Evolutionary conservation across 2,888 invertebrate species (phyloP).

Genomic region (Xanthostigma xanthostigma): DNA sequence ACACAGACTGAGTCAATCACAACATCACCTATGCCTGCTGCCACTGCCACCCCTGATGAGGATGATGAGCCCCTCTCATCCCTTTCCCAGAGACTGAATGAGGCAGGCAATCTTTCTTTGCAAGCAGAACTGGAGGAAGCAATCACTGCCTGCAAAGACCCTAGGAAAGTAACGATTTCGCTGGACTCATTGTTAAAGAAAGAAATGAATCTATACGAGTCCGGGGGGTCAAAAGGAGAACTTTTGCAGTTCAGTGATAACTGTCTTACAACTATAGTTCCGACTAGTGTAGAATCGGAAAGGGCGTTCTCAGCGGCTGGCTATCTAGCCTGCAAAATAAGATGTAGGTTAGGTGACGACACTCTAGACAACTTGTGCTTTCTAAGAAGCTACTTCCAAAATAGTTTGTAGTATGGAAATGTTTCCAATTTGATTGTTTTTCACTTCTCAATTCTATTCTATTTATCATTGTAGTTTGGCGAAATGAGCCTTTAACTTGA

Average conservation of each 20-base stretch:
- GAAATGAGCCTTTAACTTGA: no score
- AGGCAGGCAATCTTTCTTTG: conserved; percentile 3
- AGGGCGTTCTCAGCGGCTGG: conserved; percentile 5
- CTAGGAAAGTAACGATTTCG: conserved; percentile 4
- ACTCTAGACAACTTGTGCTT: conserved; percentile 4
- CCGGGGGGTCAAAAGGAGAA: conserved; percentile 5
- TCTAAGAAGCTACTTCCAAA: conserved; percentile 3
- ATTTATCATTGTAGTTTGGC: no score
- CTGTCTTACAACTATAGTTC: conserved; percentile 6
- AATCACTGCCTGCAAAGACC: conserved; percentile 5
- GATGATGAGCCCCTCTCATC: conserved; percentile 6
- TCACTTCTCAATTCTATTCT: no score
- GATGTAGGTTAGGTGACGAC: conserved; percentile 4
- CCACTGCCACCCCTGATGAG: conserved; percentile 5
- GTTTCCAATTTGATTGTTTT: no score
- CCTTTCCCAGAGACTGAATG: conserved; percentile 5
- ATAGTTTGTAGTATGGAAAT: conserved; percentile 1
- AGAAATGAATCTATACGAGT: conserved; percentile 3
- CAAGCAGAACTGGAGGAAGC: conserved; percentile 6
- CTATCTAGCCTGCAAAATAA: conserved; percentile 5
- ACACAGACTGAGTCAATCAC: conserved; percentile 6
- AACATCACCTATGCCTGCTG: conserved; percentile 3
- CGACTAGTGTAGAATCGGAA: conserved; percentile 3
- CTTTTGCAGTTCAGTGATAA: conserved; percentile 5
- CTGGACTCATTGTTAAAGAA: conserved; percentile 5